These are phyloP conservation scores for Callimorpha dominula DNA, from an alignment of 2,888 invertebrate species.

Conservation along the genomic window DNA sequence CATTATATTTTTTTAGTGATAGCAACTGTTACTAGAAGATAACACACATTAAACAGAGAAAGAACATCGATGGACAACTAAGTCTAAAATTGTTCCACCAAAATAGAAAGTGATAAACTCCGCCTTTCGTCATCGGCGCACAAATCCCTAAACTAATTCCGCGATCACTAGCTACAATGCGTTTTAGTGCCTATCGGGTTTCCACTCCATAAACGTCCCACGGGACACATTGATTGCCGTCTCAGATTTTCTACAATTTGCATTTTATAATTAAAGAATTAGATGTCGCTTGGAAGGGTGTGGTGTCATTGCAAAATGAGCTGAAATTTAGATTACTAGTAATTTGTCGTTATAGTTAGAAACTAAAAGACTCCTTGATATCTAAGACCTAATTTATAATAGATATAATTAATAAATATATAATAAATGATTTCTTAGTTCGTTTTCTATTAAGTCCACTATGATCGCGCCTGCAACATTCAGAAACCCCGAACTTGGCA, in stretches of 20 bases:
- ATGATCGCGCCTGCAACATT: no score
- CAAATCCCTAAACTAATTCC: conserved; percentile 50
- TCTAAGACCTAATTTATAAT: no score
- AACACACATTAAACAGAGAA: no score
- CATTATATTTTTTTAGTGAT: no score
- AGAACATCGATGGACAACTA: neutral
- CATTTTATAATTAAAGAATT: conserved; percentile 86
- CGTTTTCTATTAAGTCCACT: no score
- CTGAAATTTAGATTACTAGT: neutral
- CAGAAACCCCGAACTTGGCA: no score
- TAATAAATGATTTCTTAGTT: no score
- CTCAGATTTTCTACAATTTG: conserved; percentile 70
- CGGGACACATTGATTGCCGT: conserved; percentile 74
- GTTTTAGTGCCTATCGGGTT: conserved; percentile 75
- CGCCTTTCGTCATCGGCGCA: conserved; percentile 6
- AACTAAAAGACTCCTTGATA: neutral
- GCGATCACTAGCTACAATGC: conserved; percentile 56
- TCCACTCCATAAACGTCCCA: conserved; percentile 80
- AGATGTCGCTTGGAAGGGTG: conserved; percentile 49
- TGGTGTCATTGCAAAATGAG: conserved; percentile 10
- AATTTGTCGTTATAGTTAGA: no score
- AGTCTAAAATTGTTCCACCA: conserved; percentile 10
- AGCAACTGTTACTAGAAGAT: no score
- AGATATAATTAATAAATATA: no score
- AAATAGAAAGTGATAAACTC: conserved; percentile 12